Evolutionary conservation across 2,888 invertebrate genomes (phyloP).

Genomic region (Ophioninae sp.): DNA sequence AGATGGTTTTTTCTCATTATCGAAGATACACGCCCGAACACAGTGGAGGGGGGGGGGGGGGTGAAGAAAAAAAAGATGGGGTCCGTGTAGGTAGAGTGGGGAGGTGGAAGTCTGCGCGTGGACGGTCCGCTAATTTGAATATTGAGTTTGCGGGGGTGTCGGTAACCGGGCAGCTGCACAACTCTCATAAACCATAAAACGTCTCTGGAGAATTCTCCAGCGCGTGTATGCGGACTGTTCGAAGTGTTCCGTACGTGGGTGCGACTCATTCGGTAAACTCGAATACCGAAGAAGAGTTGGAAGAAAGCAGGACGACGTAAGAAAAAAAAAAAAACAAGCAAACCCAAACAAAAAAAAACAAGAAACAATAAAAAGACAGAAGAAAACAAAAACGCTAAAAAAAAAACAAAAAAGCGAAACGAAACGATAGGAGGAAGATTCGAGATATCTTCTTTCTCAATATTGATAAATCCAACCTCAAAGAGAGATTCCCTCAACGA

Average conservation of each 20-base stretch:
- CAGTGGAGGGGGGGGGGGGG: constrained; percentile 36
- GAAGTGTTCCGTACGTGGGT: constrained; percentile 57
- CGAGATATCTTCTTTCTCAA: constrained; percentile 16
- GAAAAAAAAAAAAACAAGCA: constrained; percentile 6
- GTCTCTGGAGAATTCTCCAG: constrained; percentile 68
- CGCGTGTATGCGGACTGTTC: constrained; percentile 47
- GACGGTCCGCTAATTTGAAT: constrained; percentile 78
- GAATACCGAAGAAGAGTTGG: constrained; percentile 28
- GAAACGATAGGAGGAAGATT: constrained; percentile 63
- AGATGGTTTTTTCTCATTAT: constrained; percentile 70
- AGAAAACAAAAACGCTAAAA: too few relatives aligned
- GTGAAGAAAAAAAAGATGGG: not conserved
- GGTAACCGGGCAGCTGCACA: constrained; percentile 77
- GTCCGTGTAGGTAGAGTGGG: constrained; percentile 22
- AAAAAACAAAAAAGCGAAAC: too few relatives aligned
- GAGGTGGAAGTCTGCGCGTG: constrained; percentile 41
- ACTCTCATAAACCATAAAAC: constrained; percentile 78
- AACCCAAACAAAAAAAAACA: too few relatives aligned
- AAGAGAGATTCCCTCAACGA: constrained; percentile 13
- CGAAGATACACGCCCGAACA: constrained; percentile 62
- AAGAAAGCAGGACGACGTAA: not conserved
- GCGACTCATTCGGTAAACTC: constrained; percentile 54
- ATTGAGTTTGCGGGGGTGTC: constrained; percentile 80
- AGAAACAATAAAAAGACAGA: not conserved
- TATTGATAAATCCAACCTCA: constrained; percentile 32